Percentiles rank a stretch among this genome's conserved stretches.
These are phyloP conservation scores for Lucifuga dentata DNA, from an alignment of 2,113 vertebrate genomes.

Conservation along the genomic window DNA sequence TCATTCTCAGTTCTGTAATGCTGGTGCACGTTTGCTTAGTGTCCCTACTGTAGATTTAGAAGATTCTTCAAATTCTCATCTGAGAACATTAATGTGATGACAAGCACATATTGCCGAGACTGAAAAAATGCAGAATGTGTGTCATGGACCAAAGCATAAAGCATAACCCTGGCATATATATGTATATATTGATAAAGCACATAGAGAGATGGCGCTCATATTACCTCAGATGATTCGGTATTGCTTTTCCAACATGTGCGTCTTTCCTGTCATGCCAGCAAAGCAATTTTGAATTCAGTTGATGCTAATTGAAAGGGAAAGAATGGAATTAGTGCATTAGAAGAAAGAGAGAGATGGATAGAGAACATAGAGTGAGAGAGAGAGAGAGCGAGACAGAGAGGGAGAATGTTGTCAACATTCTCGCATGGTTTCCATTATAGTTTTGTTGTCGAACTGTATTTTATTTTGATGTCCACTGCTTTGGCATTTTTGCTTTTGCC, in stretches of 20 bases:
- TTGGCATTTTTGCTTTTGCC: slow-evolving; percentile 43
- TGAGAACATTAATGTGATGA: no score
- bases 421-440: slow-evolving; percentile 64
- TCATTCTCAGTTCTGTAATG: no score
- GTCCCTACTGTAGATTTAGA: no score
- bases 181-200: no score
- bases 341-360: background rate
- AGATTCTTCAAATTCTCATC: no score
- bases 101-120: no score
- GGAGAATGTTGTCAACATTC: slow-evolving; percentile 55
- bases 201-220: background rate
- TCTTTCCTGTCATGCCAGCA: slow-evolving; percentile 7
- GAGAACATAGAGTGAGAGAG: background rate
- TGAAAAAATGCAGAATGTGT: no score
- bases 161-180: no score
- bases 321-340: no score
- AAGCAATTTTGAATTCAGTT: slow-evolving; percentile 21
- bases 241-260: slow-evolving; percentile 6
- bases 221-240: background rate
- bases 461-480: slow-evolving; percentile 56
- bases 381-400: slow-evolving; percentile 14
- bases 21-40: no score
- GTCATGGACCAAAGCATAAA: no score
- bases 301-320: background rate
- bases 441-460: slow-evolving; percentile 49